phyloP scores from a whole-genome alignment of 2,113 vertebrate genomes.

The Colaptes auratus region DNA sequence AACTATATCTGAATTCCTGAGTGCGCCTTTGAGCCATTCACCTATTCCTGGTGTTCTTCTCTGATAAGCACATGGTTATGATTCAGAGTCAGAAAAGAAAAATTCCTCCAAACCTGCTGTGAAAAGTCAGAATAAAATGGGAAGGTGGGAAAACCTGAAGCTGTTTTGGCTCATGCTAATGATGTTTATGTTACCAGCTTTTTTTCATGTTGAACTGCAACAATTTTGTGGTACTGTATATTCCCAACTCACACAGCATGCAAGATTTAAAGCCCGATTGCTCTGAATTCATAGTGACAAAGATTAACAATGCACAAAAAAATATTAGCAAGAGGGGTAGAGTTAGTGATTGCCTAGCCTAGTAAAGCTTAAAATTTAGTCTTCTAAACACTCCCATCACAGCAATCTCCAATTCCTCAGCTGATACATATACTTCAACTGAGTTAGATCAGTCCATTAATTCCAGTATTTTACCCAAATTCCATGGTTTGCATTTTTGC shows the following conservation, averaged over 20 bases:
- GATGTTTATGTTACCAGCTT: neutral
- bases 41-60: neutral
- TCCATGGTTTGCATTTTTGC: neutral
- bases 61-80: neutral
- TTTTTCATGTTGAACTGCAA: neutral
- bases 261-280: neutral
- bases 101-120: neutral
- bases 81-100: neutral
- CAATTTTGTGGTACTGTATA: neutral
- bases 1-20: neutral
- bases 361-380: neutral
- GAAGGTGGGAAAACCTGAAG: neutral
- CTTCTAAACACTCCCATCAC: neutral
- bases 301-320: neutral
- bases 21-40: neutral
- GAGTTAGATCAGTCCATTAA: neutral
- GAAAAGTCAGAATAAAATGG: neutral
- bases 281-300: neutral
- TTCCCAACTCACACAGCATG: neutral
- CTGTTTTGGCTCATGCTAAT: neutral
- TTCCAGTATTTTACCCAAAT: neutral
- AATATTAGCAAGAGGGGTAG: neutral
- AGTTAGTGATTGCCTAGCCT: neutral
- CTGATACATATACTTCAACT: neutral
- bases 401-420: neutral